Percentiles rank a stretch among this genome's conserved stretches.
Evolutionary conservation across 2,113 vertebrate genomes (phyloP).

Genomic region (Loxodonta africana): DNA sequence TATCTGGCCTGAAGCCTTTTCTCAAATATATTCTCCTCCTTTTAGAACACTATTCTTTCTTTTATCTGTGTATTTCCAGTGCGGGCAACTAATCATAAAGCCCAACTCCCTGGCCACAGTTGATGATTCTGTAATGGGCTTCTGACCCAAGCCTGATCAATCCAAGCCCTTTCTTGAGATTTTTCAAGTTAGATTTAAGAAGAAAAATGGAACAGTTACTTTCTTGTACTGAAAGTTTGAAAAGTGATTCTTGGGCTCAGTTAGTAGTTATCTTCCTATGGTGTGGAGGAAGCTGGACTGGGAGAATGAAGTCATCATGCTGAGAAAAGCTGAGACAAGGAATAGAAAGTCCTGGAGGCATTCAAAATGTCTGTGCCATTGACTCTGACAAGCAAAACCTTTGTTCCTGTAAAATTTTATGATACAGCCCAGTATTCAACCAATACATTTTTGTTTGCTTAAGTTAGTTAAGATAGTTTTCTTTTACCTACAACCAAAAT

Average conservation of each 20-base stretch:
- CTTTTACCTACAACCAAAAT: background rate
- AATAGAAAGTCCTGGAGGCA: background rate
- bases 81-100: fast-evolving
- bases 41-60: background rate
- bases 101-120: background rate
- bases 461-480: constrained; percentile 31
- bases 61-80: background rate
- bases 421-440: background rate
- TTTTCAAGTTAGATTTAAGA: background rate
- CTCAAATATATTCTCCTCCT: background rate
- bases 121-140: background rate
- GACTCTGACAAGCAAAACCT: background rate
- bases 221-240: background rate
- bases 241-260: background rate
- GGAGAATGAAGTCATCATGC: background rate
- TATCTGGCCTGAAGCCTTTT: background rate
- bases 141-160: background rate
- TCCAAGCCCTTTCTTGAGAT: background rate
- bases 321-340: background rate
- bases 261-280: background rate
- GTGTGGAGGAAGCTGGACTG: background rate
- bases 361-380: background rate
- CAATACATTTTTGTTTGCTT: background rate
- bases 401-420: background rate
- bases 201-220: background rate